phyloP scores from a whole-genome alignment of 92 coral and sea anemone genomes.

The Muricea muricata region DNA sequence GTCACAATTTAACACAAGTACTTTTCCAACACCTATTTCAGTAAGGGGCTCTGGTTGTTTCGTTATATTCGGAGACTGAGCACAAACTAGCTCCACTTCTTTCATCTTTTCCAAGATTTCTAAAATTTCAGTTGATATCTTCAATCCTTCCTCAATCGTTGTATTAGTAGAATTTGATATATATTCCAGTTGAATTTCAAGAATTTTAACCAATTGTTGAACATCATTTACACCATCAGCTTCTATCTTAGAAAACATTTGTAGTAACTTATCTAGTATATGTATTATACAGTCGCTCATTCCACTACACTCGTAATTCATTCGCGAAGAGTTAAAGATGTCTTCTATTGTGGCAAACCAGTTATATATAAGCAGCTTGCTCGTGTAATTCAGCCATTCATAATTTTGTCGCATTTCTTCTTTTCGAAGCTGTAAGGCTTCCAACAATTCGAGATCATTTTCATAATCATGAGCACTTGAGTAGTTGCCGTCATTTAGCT shows the following conservation, averaged over 20 bases:
- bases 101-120: constrained; percentile 46
- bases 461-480: constrained; percentile 1
- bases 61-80: constrained; percentile 74
- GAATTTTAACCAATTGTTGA: constrained; percentile 74
- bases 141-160: constrained; percentile 44
- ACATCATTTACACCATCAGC: constrained; percentile 79
- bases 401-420: constrained; percentile 22
- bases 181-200: constrained; percentile 35
- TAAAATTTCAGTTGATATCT: constrained; percentile 46
- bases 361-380: constrained; percentile 53
- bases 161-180: constrained; percentile 42
- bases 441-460: constrained; percentile 50
- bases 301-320: constrained; percentile 64
- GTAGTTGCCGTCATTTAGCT: constrained; percentile 48
- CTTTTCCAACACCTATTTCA: constrained; percentile 57
- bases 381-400: constrained; percentile 41
- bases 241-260: constrained; percentile 65
- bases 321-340: constrained; percentile 57
- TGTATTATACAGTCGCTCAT: constrained; percentile 72
- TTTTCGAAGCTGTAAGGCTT: constrained; percentile 8
- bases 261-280: constrained; percentile 55
- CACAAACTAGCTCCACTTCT: constrained; percentile 63
- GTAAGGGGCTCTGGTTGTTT: constrained; percentile 64
- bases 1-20: constrained; percentile 61
- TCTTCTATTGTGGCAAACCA: constrained; percentile 79